A percentile compares a stretch with the other conserved stretches of the same genome.
Conservation (phyloP, 2,797 vertebrate genomes). For the Lemur catta region DNA sequence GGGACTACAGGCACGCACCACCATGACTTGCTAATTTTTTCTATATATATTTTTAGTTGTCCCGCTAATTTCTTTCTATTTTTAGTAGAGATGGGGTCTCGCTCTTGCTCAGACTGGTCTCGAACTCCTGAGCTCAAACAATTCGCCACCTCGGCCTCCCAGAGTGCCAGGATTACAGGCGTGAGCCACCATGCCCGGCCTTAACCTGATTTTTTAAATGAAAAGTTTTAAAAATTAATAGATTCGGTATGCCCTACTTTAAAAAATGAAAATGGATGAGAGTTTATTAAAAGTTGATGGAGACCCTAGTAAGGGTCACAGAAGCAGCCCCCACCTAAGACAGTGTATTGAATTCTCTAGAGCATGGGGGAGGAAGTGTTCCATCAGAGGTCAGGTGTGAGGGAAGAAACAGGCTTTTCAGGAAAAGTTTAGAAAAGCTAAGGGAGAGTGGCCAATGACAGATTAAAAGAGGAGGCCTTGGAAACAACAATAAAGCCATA, state of each 20-base stretch:
- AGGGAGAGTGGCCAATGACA: neutral
- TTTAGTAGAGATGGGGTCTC: too few species aligned
- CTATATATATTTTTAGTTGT: too few species aligned
- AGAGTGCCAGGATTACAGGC: too few species aligned
- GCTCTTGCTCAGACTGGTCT: too few species aligned
- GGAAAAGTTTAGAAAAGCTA: neutral
- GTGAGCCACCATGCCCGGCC: too few species aligned
- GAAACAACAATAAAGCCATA: neutral
- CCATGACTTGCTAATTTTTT: too few species aligned
- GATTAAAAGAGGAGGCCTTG: neutral
- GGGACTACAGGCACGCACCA: too few species aligned
- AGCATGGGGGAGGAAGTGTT: neutral
- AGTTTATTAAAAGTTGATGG: neutral
- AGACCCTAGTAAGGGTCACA: neutral
- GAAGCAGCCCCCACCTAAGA: neutral
- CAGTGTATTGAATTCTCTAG: neutral
- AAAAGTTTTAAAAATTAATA: neutral
- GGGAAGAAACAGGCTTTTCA: neutral
- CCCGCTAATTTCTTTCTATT: too few species aligned
- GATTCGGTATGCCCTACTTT: neutral
- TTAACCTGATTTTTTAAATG: neutral
- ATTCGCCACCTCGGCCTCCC: too few species aligned
- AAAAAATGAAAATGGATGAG: constrained; percentile 8
- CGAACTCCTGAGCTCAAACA: too few species aligned
- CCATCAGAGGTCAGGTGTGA: neutral